A percentile compares a stretch with the other conserved stretches of the same genome.
Conservation (phyloP, 2,888 invertebrate genomes). For the Drosophila trichaetosa region DNA sequence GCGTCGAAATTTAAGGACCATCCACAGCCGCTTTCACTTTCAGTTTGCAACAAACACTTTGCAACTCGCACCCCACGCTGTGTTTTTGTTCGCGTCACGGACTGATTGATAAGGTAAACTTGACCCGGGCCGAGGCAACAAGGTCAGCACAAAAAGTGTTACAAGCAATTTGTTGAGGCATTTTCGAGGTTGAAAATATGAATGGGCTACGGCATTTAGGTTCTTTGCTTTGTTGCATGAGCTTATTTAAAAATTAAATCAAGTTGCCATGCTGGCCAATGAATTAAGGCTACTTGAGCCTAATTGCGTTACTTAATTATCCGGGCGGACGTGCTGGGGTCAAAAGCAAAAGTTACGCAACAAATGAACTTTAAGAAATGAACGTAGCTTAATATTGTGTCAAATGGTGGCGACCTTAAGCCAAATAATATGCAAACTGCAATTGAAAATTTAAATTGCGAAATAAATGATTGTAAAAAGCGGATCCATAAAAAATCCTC, state of each 20-base stretch:
- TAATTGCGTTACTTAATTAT: conserved; percentile 54
- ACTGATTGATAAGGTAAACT: conserved; percentile 72
- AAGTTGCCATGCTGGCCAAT: conserved; percentile 32
- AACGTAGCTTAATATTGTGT: conserved; percentile 24
- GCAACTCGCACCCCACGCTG: conserved; percentile 7
- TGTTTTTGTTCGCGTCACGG: conserved; percentile 27
- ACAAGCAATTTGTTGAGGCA: conserved; percentile 31
- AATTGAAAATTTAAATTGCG: conserved; percentile 14
- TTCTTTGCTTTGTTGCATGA: conserved; percentile 14
- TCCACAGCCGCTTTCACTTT: neutral
- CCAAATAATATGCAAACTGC: neutral
- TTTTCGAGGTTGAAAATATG: conserved; percentile 56
- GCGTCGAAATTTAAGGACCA: conserved; percentile 34
- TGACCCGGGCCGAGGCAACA: conserved; percentile 17
- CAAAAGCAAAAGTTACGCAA: conserved; percentile 13
- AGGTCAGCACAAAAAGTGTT: conserved; percentile 21
- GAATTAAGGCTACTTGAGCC: conserved; percentile 37
- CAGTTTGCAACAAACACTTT: neutral
- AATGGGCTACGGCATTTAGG: conserved; percentile 28
- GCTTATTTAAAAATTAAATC: conserved; percentile 54
- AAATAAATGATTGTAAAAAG: neutral
- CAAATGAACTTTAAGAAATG: conserved; percentile 24
- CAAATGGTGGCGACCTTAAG: conserved; percentile 11
- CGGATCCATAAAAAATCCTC: conserved; percentile 7
- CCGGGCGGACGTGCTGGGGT: neutral